These are phyloP conservation scores for Cuculus canorus DNA, from an alignment of 2,797 vertebrate genomes.

Conservation along the genomic window DNA sequence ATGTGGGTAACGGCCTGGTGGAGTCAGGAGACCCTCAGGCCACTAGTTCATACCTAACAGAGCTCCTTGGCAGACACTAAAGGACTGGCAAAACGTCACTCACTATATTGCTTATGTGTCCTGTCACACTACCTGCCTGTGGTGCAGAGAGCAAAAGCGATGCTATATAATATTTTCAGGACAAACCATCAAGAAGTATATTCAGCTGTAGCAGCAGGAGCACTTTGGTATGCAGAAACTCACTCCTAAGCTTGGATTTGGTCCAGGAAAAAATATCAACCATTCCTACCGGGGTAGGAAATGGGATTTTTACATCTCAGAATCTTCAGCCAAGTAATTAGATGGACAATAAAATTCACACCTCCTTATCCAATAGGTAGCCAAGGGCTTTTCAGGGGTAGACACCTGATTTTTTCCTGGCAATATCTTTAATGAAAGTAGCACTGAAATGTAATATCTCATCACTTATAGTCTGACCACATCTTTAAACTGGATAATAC, in stretches of 20 bases:
- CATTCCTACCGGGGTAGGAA: slow-evolving; percentile 10
- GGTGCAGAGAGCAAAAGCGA: background rate
- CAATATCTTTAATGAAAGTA: background rate
- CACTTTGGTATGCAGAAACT: background rate
- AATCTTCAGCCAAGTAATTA: slow-evolving; percentile 47
- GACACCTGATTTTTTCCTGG: background rate
- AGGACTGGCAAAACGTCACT: background rate
- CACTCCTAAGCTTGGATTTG: background rate
- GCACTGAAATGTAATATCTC: background rate
- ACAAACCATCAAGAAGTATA: background rate
- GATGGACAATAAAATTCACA: slow-evolving; percentile 31
- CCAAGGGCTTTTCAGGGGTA: background rate
- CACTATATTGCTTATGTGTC: background rate
- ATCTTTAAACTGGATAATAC: background rate
- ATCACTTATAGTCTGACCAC: background rate
- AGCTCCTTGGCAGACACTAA: background rate
- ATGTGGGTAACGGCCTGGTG: background rate
- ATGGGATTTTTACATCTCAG: slow-evolving; percentile 33
- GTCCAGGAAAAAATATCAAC: slow-evolving; percentile 20
- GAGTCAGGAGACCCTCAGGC: background rate
- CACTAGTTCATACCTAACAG: background rate
- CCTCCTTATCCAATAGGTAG: background rate
- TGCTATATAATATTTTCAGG: background rate
- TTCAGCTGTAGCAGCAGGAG: background rate
- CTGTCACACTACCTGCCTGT: background rate